Evolutionary conservation across 2,888 invertebrate species (phyloP).

Genomic region (Ophioninae sp.): DNA sequence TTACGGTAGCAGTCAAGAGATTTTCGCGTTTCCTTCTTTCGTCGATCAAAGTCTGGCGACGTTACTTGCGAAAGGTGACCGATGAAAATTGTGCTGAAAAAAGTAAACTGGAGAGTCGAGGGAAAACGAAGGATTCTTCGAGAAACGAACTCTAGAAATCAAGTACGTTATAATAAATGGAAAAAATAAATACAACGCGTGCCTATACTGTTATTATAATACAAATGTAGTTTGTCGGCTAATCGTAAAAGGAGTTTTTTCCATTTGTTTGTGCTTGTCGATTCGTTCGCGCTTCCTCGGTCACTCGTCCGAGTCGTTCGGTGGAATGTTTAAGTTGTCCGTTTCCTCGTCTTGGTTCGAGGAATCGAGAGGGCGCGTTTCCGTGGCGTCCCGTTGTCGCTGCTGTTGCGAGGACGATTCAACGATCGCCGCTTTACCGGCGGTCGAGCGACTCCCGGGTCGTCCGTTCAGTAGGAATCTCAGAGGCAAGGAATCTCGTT

Average conservation of each 20-base stretch:
- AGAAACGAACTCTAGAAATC: conserved; percentile 70
- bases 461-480: conserved; percentile 77
- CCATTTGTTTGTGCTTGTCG: conserved; percentile 19
- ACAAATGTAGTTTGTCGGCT: conserved; percentile 69
- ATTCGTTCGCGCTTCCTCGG: conserved; percentile 3
- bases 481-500: conserved; percentile 74
- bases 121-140: conserved; percentile 42
- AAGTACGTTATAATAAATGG: conserved; percentile 75
- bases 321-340: conserved; percentile 67
- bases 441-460: conserved; percentile 73
- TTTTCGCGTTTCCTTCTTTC: too few species aligned
- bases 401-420: conserved; percentile 58
- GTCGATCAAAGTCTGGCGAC: too few species aligned
- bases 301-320: conserved; percentile 49
- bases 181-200: conserved; percentile 79
- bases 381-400: conserved; percentile 63
- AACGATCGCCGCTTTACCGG: conserved; percentile 63
- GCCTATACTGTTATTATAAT: conserved; percentile 77
- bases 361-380: conserved; percentile 62
- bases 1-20: too few species aligned
- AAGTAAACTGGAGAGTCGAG: conserved; percentile 3
- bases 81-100: background rate
- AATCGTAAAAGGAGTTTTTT: conserved; percentile 55
- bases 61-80: background rate
- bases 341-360: conserved; percentile 66